phyloP scores from a whole-genome alignment of 2,797 vertebrate genomes.

The Novumbra hubbsi region DNA sequence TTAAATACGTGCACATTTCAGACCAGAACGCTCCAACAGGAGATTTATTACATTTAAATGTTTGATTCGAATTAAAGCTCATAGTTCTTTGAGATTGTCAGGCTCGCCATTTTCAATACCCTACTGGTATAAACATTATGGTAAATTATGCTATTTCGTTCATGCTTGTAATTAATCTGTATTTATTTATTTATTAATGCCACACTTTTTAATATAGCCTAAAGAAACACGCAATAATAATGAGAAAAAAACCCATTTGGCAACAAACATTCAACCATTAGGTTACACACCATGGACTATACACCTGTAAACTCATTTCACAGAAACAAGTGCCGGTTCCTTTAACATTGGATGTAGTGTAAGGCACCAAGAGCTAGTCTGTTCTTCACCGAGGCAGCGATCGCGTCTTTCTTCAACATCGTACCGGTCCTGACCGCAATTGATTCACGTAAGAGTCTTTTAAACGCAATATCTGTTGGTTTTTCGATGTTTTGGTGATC shows the following conservation, averaged over 20 bases:
- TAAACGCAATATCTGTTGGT: neutral
- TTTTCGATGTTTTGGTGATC: neutral
- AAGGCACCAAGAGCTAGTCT: neutral
- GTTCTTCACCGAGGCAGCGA: neutral
- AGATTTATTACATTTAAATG: no score
- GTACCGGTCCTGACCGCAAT: neutral
- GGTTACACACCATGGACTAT: neutral
- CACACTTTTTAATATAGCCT: no score
- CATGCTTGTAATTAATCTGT: neutral
- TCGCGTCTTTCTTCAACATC: neutral
- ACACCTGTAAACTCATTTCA: constrained; percentile 7
- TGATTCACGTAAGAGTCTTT: neutral
- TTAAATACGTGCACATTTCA: no score
- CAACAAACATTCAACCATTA: neutral
- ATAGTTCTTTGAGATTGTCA: no score
- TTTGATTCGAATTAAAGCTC: no score
- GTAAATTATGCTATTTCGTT: constrained; percentile 15
- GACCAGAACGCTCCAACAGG: no score
- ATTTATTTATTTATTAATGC: no score
- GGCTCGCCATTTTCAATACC: no score
- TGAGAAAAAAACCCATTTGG: no score
- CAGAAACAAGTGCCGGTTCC: constrained; percentile 7
- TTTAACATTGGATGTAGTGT: constrained; percentile 1
- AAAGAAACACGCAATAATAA: no score
- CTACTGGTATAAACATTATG: no score